Conservation (phyloP, 2,797 vertebrate species). For the Danio choprae region DNA sequence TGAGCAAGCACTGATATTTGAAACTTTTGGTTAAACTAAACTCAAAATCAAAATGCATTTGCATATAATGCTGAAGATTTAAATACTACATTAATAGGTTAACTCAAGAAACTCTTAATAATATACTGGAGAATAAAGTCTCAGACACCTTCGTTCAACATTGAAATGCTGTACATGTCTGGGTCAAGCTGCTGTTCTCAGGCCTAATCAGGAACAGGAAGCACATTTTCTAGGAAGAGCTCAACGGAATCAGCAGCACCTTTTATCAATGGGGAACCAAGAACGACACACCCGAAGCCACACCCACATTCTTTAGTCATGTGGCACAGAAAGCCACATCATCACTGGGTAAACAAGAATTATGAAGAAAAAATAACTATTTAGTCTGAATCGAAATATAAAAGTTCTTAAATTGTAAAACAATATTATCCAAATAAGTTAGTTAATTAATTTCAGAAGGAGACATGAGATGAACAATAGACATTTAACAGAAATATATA, state of each 20-base stretch:
- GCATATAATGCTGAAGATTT: not conserved
- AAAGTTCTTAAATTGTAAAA: not conserved
- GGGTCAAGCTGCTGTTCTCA: not conserved
- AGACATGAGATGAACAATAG: not conserved
- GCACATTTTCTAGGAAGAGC: conserved; percentile 69
- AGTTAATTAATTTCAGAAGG: not conserved
- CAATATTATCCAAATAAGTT: too few species aligned
- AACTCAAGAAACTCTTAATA: not conserved
- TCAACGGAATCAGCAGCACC: conserved; percentile 66
- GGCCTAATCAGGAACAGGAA: conserved; percentile 65
- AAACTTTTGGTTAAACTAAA: not conserved
- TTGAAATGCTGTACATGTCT: not conserved
- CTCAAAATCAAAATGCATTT: not conserved
- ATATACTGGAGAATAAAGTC: not conserved
- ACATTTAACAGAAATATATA: not conserved
- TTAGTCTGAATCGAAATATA: not conserved
- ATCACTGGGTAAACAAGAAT: conserved; percentile 10
- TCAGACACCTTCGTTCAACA: not conserved
- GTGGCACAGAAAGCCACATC: conserved; percentile 54
- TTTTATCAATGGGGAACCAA: conserved; percentile 74
- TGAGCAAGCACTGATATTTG: not conserved
- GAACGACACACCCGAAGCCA: conserved; percentile 58
- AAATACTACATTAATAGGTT: not conserved
- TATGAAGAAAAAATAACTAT: not conserved
- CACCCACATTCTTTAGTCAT: conserved; percentile 71